Conservation (phyloP, 1,140 invertebrate genomes). For the Alviniconcha marisindica region DNA sequence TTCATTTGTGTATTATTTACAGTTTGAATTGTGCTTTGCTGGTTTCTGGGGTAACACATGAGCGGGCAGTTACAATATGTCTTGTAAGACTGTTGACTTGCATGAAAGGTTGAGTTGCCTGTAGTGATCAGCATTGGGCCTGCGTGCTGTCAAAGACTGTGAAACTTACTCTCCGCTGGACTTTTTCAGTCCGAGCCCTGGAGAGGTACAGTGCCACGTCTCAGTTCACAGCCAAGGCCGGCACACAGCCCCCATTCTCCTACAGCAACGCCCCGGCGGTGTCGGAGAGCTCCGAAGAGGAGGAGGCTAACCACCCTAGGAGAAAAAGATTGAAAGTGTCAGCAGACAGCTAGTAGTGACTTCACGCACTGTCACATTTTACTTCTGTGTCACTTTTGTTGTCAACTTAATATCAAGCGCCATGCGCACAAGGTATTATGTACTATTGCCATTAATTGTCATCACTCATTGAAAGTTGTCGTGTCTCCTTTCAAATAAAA, state of each 20-base stretch:
- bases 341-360: conserved; percentile 16
- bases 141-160: too few relatives aligned
- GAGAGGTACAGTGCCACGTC: conserved; percentile 1
- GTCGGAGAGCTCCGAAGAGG: conserved; percentile 17
- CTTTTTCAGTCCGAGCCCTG: conserved; percentile 8
- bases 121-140: too few relatives aligned
- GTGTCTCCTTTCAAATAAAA: too few relatives aligned
- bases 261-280: not conserved
- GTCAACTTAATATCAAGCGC: not conserved
- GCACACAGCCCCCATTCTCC: not conserved
- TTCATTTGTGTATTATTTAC: too few relatives aligned
- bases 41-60: too few relatives aligned
- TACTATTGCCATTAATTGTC: not conserved
- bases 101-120: too few relatives aligned
- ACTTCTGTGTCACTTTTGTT: not conserved
- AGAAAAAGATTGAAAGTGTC: conserved; percentile 3
- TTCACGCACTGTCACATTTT: not conserved
- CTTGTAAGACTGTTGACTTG: too few relatives aligned
- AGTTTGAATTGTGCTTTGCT: too few relatives aligned
- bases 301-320: not conserved
- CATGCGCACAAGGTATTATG: conserved; percentile 9
- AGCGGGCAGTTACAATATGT: too few relatives aligned
- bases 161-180: not conserved
- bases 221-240: not conserved
- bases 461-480: too few relatives aligned